Conservation (phyloP, 2,113 vertebrate genomes). For the Ariopsis seemanni region DNA sequence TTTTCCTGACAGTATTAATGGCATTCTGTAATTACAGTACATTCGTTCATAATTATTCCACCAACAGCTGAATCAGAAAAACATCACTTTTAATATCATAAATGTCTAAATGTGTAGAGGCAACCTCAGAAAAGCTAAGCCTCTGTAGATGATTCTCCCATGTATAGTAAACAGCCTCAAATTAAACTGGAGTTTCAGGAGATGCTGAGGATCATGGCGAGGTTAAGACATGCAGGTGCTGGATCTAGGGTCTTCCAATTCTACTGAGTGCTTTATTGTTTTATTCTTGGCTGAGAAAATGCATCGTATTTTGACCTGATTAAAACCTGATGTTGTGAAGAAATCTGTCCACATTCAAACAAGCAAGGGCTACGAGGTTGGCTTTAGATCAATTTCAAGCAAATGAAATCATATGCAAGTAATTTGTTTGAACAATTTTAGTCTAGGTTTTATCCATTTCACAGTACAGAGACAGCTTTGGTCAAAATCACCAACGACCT, state of each 20-base stretch:
- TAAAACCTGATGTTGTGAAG: neutral
- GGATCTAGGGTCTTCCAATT: neutral
- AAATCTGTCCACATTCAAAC: neutral
- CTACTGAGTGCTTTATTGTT: slow-evolving; percentile 7
- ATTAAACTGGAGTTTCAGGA: slow-evolving; percentile 35
- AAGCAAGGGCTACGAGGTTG: neutral
- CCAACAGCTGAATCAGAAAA: slow-evolving; percentile 9
- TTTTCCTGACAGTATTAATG: neutral
- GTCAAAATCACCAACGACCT: no score
- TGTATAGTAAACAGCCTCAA: neutral
- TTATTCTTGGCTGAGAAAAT: neutral
- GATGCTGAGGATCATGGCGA: slow-evolving; percentile 23
- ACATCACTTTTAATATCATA: slow-evolving; percentile 21
- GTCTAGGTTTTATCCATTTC: no score
- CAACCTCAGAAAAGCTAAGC: slow-evolving; percentile 3
- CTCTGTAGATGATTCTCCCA: slow-evolving; percentile 16
- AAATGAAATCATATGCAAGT: neutral
- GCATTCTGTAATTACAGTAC: slow-evolving; percentile 16
- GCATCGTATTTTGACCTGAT: neutral
- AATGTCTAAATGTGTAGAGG: slow-evolving; percentile 24
- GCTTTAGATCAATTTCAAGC: neutral
- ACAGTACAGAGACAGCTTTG: no score
- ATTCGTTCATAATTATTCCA: slow-evolving; percentile 29
- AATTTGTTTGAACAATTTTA: no score
- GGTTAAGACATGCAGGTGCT: neutral